Percentiles rank a stretch among this genome's conserved stretches.
These are phyloP conservation scores for Crepidodera aurea DNA, from an alignment of 2,888 invertebrate species.

Conservation along the genomic window DNA sequence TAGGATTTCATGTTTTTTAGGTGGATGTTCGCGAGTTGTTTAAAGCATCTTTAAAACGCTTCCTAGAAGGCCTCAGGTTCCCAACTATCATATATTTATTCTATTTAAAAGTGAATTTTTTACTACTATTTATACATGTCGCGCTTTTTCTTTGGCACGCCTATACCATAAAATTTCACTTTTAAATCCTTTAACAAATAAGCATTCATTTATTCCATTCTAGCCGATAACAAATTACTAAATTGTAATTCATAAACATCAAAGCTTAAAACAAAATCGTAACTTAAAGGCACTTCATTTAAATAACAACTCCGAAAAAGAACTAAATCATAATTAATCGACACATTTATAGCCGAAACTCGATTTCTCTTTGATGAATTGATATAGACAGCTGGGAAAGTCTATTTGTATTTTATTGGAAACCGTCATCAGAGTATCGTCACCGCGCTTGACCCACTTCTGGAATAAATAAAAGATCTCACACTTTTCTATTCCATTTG, in stretches of 20 bases:
- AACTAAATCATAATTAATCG: not conserved
- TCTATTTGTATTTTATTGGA: conserved; percentile 1
- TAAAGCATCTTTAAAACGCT: no score
- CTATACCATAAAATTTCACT: not conserved
- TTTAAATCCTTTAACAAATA: not conserved
- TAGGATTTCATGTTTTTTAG: no score
- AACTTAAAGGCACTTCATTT: not conserved
- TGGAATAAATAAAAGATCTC: not conserved
- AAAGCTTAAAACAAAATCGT: not conserved
- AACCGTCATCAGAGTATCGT: not conserved
- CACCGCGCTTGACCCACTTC: not conserved
- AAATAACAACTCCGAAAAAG: not conserved
- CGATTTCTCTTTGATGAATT: not conserved
- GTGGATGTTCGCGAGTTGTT: no score
- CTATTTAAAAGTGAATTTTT: not conserved
- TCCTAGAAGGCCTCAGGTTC: no score
- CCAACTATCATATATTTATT: no score
- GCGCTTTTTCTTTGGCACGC: not conserved
- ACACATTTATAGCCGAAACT: not conserved
- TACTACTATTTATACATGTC: not conserved
- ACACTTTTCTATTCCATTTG: not conserved
- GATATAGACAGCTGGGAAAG: conserved; percentile 5
- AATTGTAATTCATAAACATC: no score
- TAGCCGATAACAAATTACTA: no score
- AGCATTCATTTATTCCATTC: no score